These are phyloP conservation scores for Macrocentrus cingulum DNA, from an alignment of 1,140 invertebrate genomes.

Conservation along the genomic window DNA sequence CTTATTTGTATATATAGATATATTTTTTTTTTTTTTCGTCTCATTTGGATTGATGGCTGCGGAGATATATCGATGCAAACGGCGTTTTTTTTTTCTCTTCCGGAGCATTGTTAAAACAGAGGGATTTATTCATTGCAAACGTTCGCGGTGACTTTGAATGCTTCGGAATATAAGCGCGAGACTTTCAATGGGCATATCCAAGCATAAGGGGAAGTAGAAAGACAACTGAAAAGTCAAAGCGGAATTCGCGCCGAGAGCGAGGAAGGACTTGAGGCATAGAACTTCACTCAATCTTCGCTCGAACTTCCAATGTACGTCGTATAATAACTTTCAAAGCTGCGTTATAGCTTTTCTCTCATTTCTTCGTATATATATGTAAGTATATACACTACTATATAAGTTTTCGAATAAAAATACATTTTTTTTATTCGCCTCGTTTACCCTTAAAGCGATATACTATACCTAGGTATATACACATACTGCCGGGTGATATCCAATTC, in stretches of 20 bases:
- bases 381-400: not conserved
- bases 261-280: not conserved
- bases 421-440: constrained; percentile 3
- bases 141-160: too few relatives aligned
- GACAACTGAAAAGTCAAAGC: not conserved
- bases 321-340: constrained; percentile 3
- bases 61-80: not conserved
- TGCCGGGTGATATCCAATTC: constrained; percentile 13
- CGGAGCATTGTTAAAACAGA: not conserved
- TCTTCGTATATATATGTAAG: too few relatives aligned
- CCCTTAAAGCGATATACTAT: constrained; percentile 14
- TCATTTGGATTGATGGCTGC: not conserved
- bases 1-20: not conserved
- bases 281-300: not conserved
- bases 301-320: not conserved
- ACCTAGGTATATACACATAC: too few relatives aligned
- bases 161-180: too few relatives aligned
- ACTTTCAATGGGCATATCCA: not conserved
- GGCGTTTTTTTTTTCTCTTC: not conserved
- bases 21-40: constrained; percentile 7
- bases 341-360: not conserved
- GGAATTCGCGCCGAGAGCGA: not conserved
- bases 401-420: not conserved
- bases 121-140: too few relatives aligned
- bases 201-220: not conserved